Conservation (phyloP, 2,797 vertebrate species). For the Typhlichthys eigenmanni region DNA sequence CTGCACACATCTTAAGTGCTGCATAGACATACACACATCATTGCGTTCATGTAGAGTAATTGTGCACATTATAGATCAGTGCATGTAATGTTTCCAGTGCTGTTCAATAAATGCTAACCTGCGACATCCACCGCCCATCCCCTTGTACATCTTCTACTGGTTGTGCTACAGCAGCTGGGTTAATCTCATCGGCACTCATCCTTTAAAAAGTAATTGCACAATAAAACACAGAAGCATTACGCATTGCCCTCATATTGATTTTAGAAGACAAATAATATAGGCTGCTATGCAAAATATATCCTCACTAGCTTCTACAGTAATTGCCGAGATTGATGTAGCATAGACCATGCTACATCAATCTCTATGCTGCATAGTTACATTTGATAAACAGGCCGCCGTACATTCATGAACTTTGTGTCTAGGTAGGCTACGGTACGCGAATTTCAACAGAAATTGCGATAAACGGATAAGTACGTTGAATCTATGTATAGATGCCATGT, state of each 20-base stretch:
- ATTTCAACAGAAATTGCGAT: slow-evolving; percentile 33
- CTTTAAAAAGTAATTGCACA: slow-evolving; percentile 47
- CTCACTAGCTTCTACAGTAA: slow-evolving; percentile 15
- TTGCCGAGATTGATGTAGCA: slow-evolving; percentile 12
- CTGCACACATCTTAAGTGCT: slow-evolving; percentile 92
- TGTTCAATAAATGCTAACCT: slow-evolving; percentile 75
- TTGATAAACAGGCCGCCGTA: slow-evolving; percentile 24
- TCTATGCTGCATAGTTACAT: slow-evolving; percentile 5
- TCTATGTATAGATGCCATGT: no score
- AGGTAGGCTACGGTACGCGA: not conserved
- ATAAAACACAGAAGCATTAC: not conserved
- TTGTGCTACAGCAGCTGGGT: slow-evolving; percentile 86
- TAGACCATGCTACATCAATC: no score
- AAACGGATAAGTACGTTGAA: slow-evolving; percentile 10
- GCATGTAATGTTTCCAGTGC: not conserved
- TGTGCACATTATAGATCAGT: no score
- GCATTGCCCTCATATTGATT: no score
- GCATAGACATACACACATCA: slow-evolving; percentile 28
- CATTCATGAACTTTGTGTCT: slow-evolving; percentile 48
- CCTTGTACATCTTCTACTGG: slow-evolving; percentile 88
- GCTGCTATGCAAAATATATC: not conserved
- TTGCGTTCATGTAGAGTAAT: not conserved
- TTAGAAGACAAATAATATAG: no score
- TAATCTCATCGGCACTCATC: slow-evolving; percentile 88
- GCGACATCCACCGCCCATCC: slow-evolving; percentile 93